phyloP scores from a whole-genome alignment of 2,888 invertebrate genomes.

The Chymomyza procnemis region DNA sequence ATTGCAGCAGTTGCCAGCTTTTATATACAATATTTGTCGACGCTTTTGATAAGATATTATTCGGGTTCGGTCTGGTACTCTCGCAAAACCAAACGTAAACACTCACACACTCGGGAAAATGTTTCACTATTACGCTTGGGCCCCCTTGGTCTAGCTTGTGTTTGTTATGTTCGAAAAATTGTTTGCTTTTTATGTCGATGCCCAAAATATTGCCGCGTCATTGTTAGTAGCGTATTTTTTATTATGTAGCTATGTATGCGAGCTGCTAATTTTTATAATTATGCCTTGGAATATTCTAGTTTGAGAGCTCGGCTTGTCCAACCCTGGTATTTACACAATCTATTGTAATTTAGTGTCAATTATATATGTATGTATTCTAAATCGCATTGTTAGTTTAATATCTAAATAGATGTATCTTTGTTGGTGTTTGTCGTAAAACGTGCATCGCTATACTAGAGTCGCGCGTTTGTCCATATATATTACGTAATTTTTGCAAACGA shows the following conservation, averaged over 20 bases:
- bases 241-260: neutral
- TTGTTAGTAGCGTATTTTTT: neutral
- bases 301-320: neutral
- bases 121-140: neutral
- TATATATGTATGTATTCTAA: neutral
- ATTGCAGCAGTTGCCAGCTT: neutral
- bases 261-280: neutral
- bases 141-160: neutral
- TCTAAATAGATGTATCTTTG: too few species aligned
- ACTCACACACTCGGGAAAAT: neutral
- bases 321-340: neutral
- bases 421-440: too few species aligned
- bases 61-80: neutral
- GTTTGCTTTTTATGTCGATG: neutral
- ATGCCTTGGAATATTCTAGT: neutral
- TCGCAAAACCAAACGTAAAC: neutral
- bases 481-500: too few species aligned
- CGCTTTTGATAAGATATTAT: neutral
- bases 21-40: neutral
- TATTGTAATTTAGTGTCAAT: neutral
- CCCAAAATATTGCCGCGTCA: neutral
- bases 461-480: too few species aligned
- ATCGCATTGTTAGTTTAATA: too few species aligned
- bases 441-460: too few species aligned
- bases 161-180: neutral